Percentiles rank a stretch among this genome's conserved stretches.
phyloP scores from a whole-genome alignment of 2,888 invertebrate genomes.

The Phania funesta region DNA sequence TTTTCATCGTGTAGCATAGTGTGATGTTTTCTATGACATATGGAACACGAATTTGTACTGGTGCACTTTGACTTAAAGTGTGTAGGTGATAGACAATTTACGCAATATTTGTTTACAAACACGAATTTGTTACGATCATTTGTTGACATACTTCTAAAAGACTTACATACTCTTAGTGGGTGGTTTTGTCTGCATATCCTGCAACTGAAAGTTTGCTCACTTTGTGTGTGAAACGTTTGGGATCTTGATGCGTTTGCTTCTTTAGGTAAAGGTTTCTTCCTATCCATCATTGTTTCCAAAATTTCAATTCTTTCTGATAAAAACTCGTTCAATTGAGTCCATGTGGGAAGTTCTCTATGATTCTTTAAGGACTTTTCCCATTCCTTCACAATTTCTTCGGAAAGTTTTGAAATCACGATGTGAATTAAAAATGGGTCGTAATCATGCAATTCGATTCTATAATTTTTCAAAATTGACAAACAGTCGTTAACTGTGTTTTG shows the following conservation, averaged over 20 bases:
- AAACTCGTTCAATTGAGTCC: not conserved
- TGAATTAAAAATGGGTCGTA: not conserved
- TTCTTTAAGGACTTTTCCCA: constrained; percentile 25
- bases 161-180: not conserved
- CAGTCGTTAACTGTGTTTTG: not conserved
- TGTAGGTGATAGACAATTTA: not conserved
- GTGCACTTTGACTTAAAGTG: too few relatives aligned
- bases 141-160: not conserved
- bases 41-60: too few relatives aligned
- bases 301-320: too few relatives aligned
- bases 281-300: too few relatives aligned
- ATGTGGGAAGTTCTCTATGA: constrained; percentile 8
- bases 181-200: constrained; percentile 23
- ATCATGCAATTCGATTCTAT: not conserved
- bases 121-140: constrained; percentile 1
- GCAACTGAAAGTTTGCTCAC: constrained; percentile 6
- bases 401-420: constrained; percentile 22
- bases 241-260: not conserved
- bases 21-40: too few relatives aligned
- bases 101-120: constrained; percentile 5
- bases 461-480: not conserved
- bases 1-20: too few relatives aligned
- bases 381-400: not conserved
- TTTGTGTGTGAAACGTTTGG: not conserved
- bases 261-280: not conserved